phyloP scores from a whole-genome alignment of 2,797 vertebrate genomes.

The Hoplostethus atlanticus region DNA sequence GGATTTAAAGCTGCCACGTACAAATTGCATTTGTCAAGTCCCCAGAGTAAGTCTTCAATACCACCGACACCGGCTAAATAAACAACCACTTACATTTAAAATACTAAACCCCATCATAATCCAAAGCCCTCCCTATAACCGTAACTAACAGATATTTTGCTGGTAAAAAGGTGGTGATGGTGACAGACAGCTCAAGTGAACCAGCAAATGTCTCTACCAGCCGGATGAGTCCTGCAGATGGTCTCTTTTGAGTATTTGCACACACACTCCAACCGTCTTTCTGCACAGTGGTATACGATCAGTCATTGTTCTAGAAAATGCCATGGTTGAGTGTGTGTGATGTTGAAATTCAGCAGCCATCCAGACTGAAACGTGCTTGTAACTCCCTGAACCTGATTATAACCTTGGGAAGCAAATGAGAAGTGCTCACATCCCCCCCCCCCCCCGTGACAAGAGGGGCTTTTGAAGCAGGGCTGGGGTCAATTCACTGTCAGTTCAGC shows the following conservation, averaged over 20 bases:
- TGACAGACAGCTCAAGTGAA: slow-evolving; percentile 73
- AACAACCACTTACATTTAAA: not conserved
- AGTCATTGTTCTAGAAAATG: not conserved
- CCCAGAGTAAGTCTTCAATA: not conserved
- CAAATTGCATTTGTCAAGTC: slow-evolving; percentile 5
- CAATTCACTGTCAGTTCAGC: too few species aligned
- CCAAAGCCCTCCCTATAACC: slow-evolving; percentile 23
- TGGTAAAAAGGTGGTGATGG: slow-evolving; percentile 39
- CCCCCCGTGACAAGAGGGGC: too few species aligned
- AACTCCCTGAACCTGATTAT: slow-evolving; percentile 11
- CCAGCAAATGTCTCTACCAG: slow-evolving; percentile 65
- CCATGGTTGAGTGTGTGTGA: not conserved
- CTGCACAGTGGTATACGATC: slow-evolving; percentile 25
- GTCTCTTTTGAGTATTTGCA: slow-evolving; percentile 47
- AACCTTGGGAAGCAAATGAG: slow-evolving; percentile 24
- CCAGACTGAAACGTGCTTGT: not conserved
- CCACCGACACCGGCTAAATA: slow-evolving; percentile 11
- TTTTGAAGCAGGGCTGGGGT: too few species aligned
- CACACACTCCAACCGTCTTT: slow-evolving; percentile 32
- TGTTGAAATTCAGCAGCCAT: too few species aligned
- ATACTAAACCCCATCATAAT: slow-evolving; percentile 36
- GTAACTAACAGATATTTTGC: slow-evolving; percentile 35
- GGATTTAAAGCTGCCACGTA: slow-evolving; percentile 34
- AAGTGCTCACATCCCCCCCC: not conserved
- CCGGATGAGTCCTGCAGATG: slow-evolving; percentile 67